phyloP scores from a whole-genome alignment of 2,888 invertebrate genomes.

The Stenurella melanura region DNA sequence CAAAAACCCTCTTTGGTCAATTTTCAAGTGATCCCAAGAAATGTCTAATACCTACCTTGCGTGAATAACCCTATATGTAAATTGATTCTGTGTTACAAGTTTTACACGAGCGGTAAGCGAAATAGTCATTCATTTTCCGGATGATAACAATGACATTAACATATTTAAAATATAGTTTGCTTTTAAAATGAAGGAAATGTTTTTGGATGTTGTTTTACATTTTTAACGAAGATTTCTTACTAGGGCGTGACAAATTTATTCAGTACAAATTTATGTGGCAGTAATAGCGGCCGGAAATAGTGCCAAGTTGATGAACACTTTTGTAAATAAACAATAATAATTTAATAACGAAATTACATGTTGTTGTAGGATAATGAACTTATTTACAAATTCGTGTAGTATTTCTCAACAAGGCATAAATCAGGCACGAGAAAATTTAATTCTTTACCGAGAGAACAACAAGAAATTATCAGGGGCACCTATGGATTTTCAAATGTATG shows the following conservation, averaged over 20 bases:
- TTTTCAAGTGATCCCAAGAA: too few species aligned
- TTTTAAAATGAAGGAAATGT: conserved; percentile 45
- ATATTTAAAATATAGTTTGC: conserved; percentile 44
- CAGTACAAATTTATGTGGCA: conserved; percentile 9
- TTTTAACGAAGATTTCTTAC: conserved; percentile 32
- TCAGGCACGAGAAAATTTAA: too few species aligned
- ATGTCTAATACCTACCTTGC: too few species aligned
- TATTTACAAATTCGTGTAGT: background rate
- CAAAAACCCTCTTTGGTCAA: too few species aligned
- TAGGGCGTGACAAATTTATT: conserved; percentile 29
- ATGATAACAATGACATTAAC: conserved; percentile 48
- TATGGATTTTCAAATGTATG: too few species aligned
- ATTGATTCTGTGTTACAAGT: conserved; percentile 14
- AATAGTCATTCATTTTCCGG: conserved; percentile 43
- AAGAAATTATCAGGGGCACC: too few species aligned
- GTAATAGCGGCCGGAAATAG: background rate
- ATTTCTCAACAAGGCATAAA: background rate
- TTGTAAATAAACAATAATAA: background rate
- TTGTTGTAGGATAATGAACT: background rate
- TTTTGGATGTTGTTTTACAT: conserved; percentile 41
- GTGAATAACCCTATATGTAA: conserved; percentile 24
- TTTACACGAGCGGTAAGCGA: conserved; percentile 15
- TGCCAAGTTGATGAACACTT: background rate
- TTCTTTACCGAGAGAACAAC: too few species aligned
- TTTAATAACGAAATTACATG: background rate